Percentiles rank a stretch among this genome's conserved stretches.
phyloP scores from a whole-genome alignment of 2,888 invertebrate species.

The Heliconius ethilla region DNA sequence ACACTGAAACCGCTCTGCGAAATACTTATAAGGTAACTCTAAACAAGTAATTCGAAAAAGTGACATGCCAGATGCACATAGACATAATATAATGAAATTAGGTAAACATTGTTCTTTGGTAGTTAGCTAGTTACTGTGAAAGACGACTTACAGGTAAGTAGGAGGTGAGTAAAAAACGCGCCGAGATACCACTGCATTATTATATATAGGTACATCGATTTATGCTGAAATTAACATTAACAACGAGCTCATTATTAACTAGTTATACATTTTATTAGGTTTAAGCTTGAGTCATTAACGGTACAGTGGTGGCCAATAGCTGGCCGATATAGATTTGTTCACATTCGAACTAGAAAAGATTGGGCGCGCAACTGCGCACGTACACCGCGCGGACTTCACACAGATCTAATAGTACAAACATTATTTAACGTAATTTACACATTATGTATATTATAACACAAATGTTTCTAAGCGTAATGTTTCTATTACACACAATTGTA shows the following conservation, averaged over 20 bases:
- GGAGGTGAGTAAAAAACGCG: constrained; percentile 37
- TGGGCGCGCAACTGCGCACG: constrained; percentile 53
- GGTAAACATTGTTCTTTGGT: constrained; percentile 53
- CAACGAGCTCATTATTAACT: constrained; percentile 61
- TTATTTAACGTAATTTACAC: constrained; percentile 76
- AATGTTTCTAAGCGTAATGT: constrained; percentile 78
- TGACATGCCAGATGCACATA: constrained; percentile 54
- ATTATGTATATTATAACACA: constrained; percentile 71
- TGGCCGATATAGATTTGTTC: constrained; percentile 43
- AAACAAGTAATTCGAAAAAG: constrained; percentile 52
- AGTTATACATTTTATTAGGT: constrained; percentile 60
- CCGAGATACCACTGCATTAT: constrained; percentile 33
- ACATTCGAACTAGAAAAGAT: constrained; percentile 68
- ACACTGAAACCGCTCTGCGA: constrained; percentile 50
- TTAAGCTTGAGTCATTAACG: constrained; percentile 54
- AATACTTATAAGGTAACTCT: constrained; percentile 50
- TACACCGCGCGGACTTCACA: constrained; percentile 56
- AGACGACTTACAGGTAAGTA: constrained; percentile 40
- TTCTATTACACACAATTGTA: constrained; percentile 77
- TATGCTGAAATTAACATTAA: constrained; percentile 59
- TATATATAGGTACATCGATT: constrained; percentile 52
- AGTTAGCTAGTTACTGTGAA: constrained; percentile 47
- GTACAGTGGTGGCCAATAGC: constrained; percentile 53
- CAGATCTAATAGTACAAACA: constrained; percentile 80
- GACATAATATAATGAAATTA: constrained; percentile 49